Evolutionary conservation across 2,113 vertebrate genomes (phyloP).

Genomic region (Puffinus mauretanicus): DNA sequence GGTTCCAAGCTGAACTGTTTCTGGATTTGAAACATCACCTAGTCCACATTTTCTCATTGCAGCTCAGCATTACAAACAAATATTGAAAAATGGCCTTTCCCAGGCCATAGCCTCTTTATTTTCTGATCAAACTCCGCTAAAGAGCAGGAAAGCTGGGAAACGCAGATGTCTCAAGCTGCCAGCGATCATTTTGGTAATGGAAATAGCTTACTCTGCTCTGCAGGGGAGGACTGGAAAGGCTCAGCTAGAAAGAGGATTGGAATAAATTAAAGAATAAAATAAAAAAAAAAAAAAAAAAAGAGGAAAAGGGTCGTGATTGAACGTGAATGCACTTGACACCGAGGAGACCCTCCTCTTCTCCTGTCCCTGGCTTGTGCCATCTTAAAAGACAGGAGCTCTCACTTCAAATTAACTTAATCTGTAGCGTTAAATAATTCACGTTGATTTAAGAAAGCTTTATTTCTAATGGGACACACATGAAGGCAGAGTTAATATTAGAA

Average conservation of each 20-base stretch:
- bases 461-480: slow-evolving; percentile 53
- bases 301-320: background rate
- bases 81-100: background rate
- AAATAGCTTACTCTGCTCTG: slow-evolving; percentile 6
- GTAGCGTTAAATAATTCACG: slow-evolving; percentile 68
- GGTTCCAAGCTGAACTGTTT: background rate
- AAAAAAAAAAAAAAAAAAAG: background rate
- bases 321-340: background rate
- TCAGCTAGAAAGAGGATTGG: background rate
- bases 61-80: background rate
- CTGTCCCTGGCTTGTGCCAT: background rate
- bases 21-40: background rate
- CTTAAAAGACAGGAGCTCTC: slow-evolving; percentile 27
- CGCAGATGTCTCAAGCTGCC: slow-evolving; percentile 16
- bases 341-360: background rate
- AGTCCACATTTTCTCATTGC: background rate
- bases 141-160: background rate
- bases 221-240: background rate
- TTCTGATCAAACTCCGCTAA: background rate
- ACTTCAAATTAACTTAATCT: slow-evolving; percentile 63
- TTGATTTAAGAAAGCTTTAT: slow-evolving; percentile 66
- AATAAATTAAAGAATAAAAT: background rate
- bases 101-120: background rate
- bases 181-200: background rate
- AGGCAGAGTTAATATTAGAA: slow-evolving; percentile 59